phyloP scores from a whole-genome alignment of 1,140 invertebrate species.

The Solenopsis invicta region DNA sequence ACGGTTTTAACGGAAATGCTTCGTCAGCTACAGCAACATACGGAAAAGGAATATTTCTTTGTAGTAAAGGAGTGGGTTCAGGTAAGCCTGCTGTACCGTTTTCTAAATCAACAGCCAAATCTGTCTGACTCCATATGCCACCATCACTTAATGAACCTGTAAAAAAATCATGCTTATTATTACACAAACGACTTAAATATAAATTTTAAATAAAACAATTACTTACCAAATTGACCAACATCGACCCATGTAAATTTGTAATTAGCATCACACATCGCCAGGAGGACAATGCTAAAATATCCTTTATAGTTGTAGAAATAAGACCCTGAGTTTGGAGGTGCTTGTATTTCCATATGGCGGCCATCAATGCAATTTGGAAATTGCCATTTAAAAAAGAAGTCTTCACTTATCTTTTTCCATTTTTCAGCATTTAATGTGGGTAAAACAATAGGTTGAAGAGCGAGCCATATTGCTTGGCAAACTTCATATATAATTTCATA shows the following conservation, averaged over 20 bases:
- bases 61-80: neutral
- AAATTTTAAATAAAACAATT: neutral
- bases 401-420: neutral
- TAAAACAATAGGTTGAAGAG: neutral
- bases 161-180: neutral
- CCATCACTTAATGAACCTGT: neutral
- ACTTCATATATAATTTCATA: too few relatives aligned
- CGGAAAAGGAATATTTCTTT: neutral
- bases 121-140: slow-evolving; percentile 1
- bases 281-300: neutral
- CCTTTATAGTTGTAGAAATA: neutral
- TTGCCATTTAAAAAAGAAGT: too few relatives aligned
- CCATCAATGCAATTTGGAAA: too few relatives aligned
- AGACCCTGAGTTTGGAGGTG: neutral
- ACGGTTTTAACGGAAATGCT: neutral
- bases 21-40: neutral
- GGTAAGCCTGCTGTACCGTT: neutral
- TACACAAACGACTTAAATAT: neutral
- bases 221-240: neutral
- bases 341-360: too few relatives aligned
- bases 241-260: slow-evolving; percentile 13
- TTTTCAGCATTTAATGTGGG: neutral
- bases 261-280: neutral
- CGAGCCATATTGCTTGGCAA: too few relatives aligned
- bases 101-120: neutral